phyloP scores from a whole-genome alignment of 2,113 vertebrate genomes.

The Acrocephalus kingi region DNA sequence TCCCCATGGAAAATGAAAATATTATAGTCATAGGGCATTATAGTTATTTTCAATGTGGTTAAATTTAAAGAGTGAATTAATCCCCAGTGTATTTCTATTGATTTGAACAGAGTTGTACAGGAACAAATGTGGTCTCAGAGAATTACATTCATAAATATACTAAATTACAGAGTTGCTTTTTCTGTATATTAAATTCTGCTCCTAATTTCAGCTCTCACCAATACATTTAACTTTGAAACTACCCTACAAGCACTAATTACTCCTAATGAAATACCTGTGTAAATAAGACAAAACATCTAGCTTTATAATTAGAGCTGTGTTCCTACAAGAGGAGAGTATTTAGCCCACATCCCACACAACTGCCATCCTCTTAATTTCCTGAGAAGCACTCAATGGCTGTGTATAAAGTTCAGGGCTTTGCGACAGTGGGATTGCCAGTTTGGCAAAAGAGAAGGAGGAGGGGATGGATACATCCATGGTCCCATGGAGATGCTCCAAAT shows the following conservation, averaged over 20 bases:
- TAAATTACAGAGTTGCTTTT: slow-evolving; percentile 39
- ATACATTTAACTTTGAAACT: background rate
- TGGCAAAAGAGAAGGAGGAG: background rate
- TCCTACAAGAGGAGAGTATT: background rate
- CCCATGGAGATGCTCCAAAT: background rate
- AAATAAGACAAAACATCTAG: background rate
- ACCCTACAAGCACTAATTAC: background rate
- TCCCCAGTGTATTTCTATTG: slow-evolving; percentile 6
- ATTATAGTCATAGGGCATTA: slow-evolving; percentile 34
- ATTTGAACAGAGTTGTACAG: background rate
- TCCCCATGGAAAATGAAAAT: slow-evolving; percentile 68
- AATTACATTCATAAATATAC: slow-evolving; percentile 25
- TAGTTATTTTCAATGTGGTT: slow-evolving; percentile 62
- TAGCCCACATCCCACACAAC: background rate
- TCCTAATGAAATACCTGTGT: background rate
- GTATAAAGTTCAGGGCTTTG: background rate
- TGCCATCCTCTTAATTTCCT: background rate
- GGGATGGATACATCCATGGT: background rate
- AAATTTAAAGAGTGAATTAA: slow-evolving; percentile 66
- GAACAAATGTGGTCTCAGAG: background rate
- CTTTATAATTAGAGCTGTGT: background rate
- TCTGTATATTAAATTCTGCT: slow-evolving; percentile 10
- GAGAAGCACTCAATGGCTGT: background rate
- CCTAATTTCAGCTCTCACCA: background rate
- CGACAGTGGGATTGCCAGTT: background rate